Percentiles rank a stretch among this genome's conserved stretches.
Evolutionary conservation across 2,797 vertebrate genomes (phyloP).

Genomic region (Phataginus tetradactyla): DNA sequence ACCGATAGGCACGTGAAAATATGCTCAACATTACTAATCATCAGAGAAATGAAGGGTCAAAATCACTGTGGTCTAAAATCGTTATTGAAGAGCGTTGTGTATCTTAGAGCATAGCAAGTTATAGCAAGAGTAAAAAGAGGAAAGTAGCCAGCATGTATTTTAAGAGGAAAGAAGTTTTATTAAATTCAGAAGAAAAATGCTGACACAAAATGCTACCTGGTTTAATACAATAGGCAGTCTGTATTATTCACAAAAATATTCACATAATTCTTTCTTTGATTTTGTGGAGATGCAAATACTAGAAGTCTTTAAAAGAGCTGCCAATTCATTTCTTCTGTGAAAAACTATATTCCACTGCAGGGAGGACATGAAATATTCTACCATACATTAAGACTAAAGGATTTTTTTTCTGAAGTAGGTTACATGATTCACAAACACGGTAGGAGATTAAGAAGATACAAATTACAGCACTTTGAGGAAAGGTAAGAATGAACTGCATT

Average conservation of each 20-base stretch:
- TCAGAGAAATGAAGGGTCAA: neutral
- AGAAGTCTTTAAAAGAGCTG: neutral
- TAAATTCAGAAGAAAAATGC: neutral
- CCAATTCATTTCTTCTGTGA: neutral
- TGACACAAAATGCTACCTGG: neutral
- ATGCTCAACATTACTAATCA: neutral
- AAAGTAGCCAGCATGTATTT: neutral
- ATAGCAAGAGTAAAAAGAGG: neutral
- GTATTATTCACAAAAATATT: neutral
- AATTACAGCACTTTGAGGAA: neutral
- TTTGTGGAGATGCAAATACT: neutral
- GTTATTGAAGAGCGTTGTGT: neutral
- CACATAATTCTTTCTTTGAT: neutral
- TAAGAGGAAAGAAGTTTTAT: neutral
- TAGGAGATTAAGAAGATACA: neutral
- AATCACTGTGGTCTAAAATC: neutral
- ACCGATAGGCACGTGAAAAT: neutral
- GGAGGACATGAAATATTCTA: neutral
- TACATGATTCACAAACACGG: neutral
- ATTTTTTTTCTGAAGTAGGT: neutral
- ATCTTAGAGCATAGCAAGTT: neutral
- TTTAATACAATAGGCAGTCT: neutral
- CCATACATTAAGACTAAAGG: neutral
- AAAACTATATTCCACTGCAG: neutral
- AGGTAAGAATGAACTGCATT: neutral